Base-by-base conservation (phyloP, 2,888 invertebrate genomes). In the Troides helena region DNA sequence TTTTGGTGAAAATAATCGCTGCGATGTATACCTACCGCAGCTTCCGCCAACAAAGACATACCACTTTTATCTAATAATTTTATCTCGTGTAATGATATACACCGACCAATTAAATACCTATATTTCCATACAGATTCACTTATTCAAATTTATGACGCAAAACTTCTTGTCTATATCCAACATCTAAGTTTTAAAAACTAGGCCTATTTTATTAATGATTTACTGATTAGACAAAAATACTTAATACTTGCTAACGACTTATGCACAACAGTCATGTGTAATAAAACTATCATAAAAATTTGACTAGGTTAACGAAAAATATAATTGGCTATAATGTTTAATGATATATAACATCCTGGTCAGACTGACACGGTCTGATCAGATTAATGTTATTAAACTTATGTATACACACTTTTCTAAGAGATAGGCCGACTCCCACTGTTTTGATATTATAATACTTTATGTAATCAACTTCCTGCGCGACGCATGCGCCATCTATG, bases 201-300 rank as follows among this genome's bases (percentile, higher is more conserved):
- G 66, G 65, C 63, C 12, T 73, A 68, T 78, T 79, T 78, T 75
- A 74, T 80, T 80, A 80, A 75, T 76, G 75, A 80, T 79, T 81
- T 79, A 81, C 79, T 79, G 77, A 72, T 5, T 23, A 17, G 58
- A 59, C 21, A 21, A 14, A 53, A 30, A 5, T 30, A 30, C 21
- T 21, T 21, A 21, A 21, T 25, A 59, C 10, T 46, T 46, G 14
- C 12, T 59, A 30, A 81, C 77, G 77, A 76, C 66, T 77, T 76
- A 76, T 79, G 75, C 77, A 80, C 73, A 76, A 72, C 76, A 77
- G 76, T 79, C 74, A 75, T 73, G 76, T 77, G 74, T 74, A 81
- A 80, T 84, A 80, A 80, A 83, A 81, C 74, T 76, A 75, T 77
- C 78, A 78, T 84, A 80, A 83, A 65, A 65, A 21, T 56, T 62